phyloP scores from a whole-genome alignment of 2,797 vertebrate species.

The Syngnathus acus region DNA sequence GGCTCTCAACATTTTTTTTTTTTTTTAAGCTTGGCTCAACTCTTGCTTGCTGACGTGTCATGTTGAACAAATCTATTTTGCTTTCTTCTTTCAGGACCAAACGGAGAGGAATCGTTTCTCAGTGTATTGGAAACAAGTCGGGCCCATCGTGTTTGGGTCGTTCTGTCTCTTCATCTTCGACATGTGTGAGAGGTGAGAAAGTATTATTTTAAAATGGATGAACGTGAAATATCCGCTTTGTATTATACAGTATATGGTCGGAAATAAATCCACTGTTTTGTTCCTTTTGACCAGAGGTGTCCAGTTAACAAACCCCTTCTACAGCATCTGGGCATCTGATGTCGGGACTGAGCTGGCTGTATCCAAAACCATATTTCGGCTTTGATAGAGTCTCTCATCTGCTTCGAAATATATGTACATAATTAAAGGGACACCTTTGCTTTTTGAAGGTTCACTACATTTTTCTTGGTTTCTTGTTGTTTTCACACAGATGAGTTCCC shows the following conservation, averaged over 20 bases:
- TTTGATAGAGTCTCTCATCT: not conserved
- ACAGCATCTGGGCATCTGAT: constrained; percentile 97
- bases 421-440: not conserved
- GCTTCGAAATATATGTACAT: not conserved
- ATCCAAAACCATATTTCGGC: constrained; percentile 58
- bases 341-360: constrained; percentile 92
- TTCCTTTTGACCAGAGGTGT: constrained; percentile 75
- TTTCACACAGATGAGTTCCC: constrained; percentile 6
- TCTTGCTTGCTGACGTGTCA: not conserved
- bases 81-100: constrained; percentile 77
- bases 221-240: too few species aligned
- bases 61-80: not conserved
- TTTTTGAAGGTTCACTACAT: constrained; percentile 1
- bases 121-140: constrained; percentile 96
- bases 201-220: too few species aligned
- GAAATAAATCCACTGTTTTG: not conserved
- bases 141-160: constrained; percentile 90
- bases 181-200: constrained; percentile 91
- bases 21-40: not conserved
- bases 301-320: constrained; percentile 96
- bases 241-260: not conserved
- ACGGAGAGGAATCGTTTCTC: constrained; percentile 87
- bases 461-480: constrained; percentile 7
- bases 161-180: constrained; percentile 97
- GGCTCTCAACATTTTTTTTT: not conserved